Evolutionary conservation across 2,113 vertebrate species (phyloP), one percentile per base, ranked within the genome.

Genomic region (Speoplatyrhinus poulsoni): DNA sequence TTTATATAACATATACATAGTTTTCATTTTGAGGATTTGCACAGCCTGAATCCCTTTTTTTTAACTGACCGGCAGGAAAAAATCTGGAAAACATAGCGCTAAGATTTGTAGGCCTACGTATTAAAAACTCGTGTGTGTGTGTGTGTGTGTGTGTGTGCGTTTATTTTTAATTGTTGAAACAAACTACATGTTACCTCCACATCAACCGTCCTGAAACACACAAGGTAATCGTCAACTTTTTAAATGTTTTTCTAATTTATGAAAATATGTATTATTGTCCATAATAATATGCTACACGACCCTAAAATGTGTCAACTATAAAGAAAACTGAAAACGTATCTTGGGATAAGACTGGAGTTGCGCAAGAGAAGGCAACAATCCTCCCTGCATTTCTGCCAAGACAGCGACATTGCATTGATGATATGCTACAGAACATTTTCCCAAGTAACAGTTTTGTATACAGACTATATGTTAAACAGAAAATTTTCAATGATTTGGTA

Each of bases 41-140:
- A 96, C 90, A 89, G 96, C 95, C 92, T 93, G 94, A 92, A 89
- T 94, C 94, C 94, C 93, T 95, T 80, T 88, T 26, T 93, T 92
- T 96, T 97, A 93, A 96, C 96, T 98, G 95, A 96, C 96, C 96
- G 93, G 96, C 95, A 97, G 95, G 81, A 95, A 94, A 90, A 94
- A 95, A 90, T 89, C 90, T 91, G 92, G 94, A 95, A 93, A 91
- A 91, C 89, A 90, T 78, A 90, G 79, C 80, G 87, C 80, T 80
- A 81, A 83, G 73, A 76, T 50, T 75, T 60, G 69, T 75, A 89
- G 26, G 26, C 26, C 72, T 83, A 81, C 82, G 65, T 78, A 83
- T 83, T 68, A 76, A 85, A 80, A 82, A 89, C 70, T 67, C 80
- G 84, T 79, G 71, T 84, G 75, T 2, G 26, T 26, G 26, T 26